These are phyloP conservation scores for Amphilophus citrinellus DNA, from an alignment of 2,113 vertebrate species.

Conservation along the genomic window DNA sequence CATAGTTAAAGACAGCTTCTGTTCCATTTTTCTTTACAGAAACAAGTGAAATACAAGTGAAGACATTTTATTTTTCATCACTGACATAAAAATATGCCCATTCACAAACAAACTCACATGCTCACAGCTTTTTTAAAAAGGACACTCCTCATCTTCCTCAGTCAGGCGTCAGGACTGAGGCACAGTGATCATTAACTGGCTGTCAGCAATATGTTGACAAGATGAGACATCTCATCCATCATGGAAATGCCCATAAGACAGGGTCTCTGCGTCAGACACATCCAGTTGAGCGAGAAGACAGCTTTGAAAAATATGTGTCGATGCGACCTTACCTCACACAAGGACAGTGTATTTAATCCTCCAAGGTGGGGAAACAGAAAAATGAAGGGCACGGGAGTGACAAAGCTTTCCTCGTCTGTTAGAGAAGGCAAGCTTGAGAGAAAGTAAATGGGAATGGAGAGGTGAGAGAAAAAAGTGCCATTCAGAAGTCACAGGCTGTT, in stretches of 20 bases:
- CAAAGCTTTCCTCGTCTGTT: neutral
- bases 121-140: neutral
- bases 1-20: neutral
- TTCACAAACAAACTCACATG: neutral
- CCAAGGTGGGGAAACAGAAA: slow-evolving; percentile 11
- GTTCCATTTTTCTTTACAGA: neutral
- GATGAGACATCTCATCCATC: slow-evolving; percentile 43
- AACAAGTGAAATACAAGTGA: neutral
- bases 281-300: neutral
- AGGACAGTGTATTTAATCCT: slow-evolving; percentile 36
- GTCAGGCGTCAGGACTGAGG: slow-evolving; percentile 21
- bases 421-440: neutral
- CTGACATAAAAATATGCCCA: neutral
- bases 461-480: neutral
- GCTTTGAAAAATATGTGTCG: slow-evolving; percentile 26
- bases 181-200: slow-evolving; percentile 35
- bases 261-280: slow-evolving; percentile 29
- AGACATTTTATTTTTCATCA: neutral
- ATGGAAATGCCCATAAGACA: slow-evolving; percentile 26
- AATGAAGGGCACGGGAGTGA: neutral
- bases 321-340: slow-evolving; percentile 36
- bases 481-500: slow-evolving; percentile 41
- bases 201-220: slow-evolving; percentile 32
- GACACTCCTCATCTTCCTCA: slow-evolving; percentile 24
- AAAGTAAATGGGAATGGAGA: neutral